phyloP scores from a whole-genome alignment of 2,888 invertebrate species.

The Leucozona laternaria region DNA sequence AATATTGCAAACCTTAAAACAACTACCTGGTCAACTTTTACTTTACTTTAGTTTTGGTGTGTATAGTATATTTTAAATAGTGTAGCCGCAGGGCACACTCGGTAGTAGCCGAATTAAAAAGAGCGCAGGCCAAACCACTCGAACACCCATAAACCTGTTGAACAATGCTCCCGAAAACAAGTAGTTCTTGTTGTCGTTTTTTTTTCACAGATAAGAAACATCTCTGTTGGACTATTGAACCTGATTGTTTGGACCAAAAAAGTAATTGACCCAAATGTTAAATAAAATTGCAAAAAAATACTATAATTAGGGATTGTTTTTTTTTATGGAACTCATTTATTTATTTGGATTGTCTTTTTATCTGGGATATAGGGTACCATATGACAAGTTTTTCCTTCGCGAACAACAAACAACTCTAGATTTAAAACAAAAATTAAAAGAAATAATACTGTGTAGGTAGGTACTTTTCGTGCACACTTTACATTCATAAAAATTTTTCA shows the following conservation, averaged over 20 bases:
- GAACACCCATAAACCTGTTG: constrained; percentile 63
- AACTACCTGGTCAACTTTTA: constrained; percentile 67
- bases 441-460: no score
- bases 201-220: constrained; percentile 26
- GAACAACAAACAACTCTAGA: no score
- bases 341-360: not conserved
- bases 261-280: constrained; percentile 14
- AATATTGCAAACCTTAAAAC: constrained; percentile 40
- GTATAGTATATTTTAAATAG: constrained; percentile 14
- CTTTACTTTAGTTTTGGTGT: constrained; percentile 24
- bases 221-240: not conserved
- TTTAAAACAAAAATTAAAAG: no score
- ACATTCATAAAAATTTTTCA: no score
- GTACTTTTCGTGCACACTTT: no score
- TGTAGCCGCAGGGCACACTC: constrained; percentile 43
- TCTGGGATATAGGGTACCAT: not conserved
- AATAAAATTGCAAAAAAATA: not conserved
- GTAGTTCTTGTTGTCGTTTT: constrained; percentile 45
- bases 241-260: constrained; percentile 11
- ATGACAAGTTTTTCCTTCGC: not conserved
- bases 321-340: not conserved
- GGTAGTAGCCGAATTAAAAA: constrained; percentile 61
- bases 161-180: constrained; percentile 58
- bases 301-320: not conserved
- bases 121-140: constrained; percentile 60